phyloP scores from a whole-genome alignment of 2,888 invertebrate genomes.

The Thereva unica region DNA sequence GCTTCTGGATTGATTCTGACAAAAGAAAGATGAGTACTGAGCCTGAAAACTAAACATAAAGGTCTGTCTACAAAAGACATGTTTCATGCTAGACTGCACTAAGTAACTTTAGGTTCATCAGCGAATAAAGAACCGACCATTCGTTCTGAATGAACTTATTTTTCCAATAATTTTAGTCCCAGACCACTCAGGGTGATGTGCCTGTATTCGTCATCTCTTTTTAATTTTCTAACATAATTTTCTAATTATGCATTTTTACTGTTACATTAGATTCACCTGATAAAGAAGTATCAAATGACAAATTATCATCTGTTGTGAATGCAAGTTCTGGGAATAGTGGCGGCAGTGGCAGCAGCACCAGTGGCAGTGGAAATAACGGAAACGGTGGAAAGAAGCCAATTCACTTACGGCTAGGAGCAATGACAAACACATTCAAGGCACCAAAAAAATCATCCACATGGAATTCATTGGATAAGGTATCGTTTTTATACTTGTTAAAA shows the following conservation, averaged over 20 bases:
- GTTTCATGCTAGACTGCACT: no score
- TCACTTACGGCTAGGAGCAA: conserved; percentile 43
- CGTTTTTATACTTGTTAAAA: conserved; percentile 34
- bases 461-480: conserved; percentile 41
- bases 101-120: no score
- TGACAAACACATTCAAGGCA: conserved; percentile 43
- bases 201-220: no score
- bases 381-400: conserved; percentile 43
- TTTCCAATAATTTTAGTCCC: no score
- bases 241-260: not conserved
- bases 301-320: conserved; percentile 22
- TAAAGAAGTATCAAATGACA: conserved; percentile 13
- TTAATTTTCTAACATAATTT: not conserved
- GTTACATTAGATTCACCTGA: conserved; percentile 11
- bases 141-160: no score
- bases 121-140: no score
- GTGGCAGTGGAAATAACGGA: conserved; percentile 17
- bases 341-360: conserved; percentile 14
- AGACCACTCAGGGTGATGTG: no score
- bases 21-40: no score
- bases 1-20: no score
- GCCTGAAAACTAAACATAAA: no score
- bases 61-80: no score
- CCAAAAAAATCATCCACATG: conserved; percentile 36
- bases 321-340: conserved; percentile 6